phyloP scores from a whole-genome alignment of 64 coral and sea anemone genomes.

The Acropora yongei region DNA sequence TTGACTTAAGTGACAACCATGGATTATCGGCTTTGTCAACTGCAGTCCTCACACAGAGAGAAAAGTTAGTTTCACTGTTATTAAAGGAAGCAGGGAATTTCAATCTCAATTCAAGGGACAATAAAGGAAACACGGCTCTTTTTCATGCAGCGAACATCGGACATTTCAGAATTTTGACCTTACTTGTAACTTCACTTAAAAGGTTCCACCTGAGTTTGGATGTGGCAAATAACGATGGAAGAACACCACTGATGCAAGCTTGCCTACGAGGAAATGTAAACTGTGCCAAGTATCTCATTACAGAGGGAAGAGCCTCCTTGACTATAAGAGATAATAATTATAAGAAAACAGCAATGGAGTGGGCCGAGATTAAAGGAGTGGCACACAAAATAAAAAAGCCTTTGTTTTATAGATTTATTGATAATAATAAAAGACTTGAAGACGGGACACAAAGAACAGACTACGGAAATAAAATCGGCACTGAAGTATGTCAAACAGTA shows the following conservation, averaged over 20 bases:
- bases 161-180: constrained; percentile 51
- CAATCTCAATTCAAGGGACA: constrained; percentile 64
- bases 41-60: constrained; percentile 66
- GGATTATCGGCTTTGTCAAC: constrained; percentile 61
- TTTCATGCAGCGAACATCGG: constrained; percentile 65
- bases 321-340: constrained; percentile 66
- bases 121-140: constrained; percentile 81
- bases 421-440: not conserved
- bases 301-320: constrained; percentile 78
- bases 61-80: constrained; percentile 63
- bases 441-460: not conserved
- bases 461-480: not conserved
- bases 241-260: constrained; percentile 81
- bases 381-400: not conserved
- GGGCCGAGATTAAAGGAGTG: constrained; percentile 72
- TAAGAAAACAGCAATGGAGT: constrained; percentile 78
- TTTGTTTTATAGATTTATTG: not conserved
- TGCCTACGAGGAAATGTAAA: constrained; percentile 41
- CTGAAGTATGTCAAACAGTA: no score
- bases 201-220: constrained; percentile 70
- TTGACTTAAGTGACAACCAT: constrained; percentile 55
- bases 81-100: constrained; percentile 62
- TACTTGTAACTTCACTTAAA: not conserved
- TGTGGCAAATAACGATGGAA: constrained; percentile 72
- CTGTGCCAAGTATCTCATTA: constrained; percentile 50